Evolutionary conservation across 2,797 vertebrate genomes (phyloP).

Genomic region (Helicolenus hilgendorfi): DNA sequence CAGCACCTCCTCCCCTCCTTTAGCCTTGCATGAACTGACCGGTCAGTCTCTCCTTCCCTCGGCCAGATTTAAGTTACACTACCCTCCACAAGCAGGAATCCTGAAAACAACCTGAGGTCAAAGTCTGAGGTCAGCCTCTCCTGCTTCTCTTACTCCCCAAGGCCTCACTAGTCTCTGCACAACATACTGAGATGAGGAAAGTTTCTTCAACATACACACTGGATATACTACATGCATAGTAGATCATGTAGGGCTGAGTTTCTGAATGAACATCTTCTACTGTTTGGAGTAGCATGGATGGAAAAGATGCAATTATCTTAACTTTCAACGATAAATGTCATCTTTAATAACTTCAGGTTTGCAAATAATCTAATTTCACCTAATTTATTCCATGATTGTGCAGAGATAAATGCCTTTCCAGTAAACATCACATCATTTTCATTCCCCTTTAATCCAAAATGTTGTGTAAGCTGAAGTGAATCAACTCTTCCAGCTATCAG

Average conservation of each 20-base stretch:
- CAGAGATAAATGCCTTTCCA: neutral
- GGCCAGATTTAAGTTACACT: constrained; percentile 55
- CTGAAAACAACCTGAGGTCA: constrained; percentile 75
- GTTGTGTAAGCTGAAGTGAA: neutral
- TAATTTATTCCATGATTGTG: neutral
- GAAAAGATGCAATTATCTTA: neutral
- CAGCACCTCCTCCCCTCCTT: neutral
- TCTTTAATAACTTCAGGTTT: neutral
- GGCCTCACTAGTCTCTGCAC: constrained; percentile 29
- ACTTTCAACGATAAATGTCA: neutral
- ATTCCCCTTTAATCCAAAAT: neutral
- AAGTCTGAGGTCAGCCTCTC: constrained; percentile 56
- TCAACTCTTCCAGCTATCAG: neutral
- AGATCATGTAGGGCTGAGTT: neutral
- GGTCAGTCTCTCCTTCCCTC: constrained; percentile 10
- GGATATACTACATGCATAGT: neutral
- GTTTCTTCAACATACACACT: constrained; percentile 2
- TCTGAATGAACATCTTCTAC: constrained; percentile 2
- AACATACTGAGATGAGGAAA: neutral
- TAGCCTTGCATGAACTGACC: constrained; percentile 17
- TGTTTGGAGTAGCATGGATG: neutral
- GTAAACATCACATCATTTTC: neutral
- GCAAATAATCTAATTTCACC: neutral
- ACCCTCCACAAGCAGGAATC: constrained; percentile 57
- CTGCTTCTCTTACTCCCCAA: constrained; percentile 49